Conservation (phyloP, 2,888 invertebrate species). For the Mesochorus sp. region DNA sequence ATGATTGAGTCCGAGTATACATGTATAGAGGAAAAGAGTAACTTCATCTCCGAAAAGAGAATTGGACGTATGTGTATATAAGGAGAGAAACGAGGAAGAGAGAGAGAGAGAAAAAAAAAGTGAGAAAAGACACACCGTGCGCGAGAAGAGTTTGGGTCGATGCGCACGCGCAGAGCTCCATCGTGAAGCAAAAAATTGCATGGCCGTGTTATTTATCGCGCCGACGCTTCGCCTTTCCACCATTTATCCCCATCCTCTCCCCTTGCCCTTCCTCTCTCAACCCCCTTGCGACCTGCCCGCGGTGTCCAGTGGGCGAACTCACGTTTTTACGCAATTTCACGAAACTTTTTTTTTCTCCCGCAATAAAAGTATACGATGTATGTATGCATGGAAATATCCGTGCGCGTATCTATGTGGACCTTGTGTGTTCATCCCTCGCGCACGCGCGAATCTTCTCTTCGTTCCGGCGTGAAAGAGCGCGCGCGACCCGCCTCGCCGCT, state of each 20-base stretch:
- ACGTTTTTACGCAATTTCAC: slow-evolving; percentile 66
- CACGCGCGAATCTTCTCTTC: slow-evolving; percentile 41
- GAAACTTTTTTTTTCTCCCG: slow-evolving; percentile 64
- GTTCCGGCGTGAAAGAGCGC: slow-evolving; percentile 24
- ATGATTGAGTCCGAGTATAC: slow-evolving; percentile 37
- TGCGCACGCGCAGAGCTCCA: slow-evolving; percentile 47
- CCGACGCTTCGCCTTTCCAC: slow-evolving; percentile 53
- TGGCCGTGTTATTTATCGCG: slow-evolving; percentile 62
- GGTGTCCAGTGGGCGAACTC: slow-evolving; percentile 34
- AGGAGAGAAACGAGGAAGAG: slow-evolving; percentile 1
- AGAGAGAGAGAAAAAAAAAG: slow-evolving; percentile 22
- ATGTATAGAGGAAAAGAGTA: slow-evolving; percentile 25
- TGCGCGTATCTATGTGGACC: neutral
- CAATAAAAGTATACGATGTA: slow-evolving; percentile 2
- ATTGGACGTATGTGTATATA: slow-evolving; percentile 2
- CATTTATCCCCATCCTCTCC: slow-evolving; percentile 3
- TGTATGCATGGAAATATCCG: too few relatives aligned
- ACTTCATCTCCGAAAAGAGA: slow-evolving; percentile 27
- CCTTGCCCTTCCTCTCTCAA: neutral
- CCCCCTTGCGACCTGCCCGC: neutral
- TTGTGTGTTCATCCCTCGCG: slow-evolving; percentile 40
- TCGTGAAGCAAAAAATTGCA: slow-evolving; percentile 55
- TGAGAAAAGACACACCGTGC: slow-evolving; percentile 56
- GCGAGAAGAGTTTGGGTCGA: slow-evolving; percentile 29
- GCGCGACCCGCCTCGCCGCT: slow-evolving; percentile 34